A percentile compares a stretch with the other conserved stretches of the same genome.
phyloP scores from a whole-genome alignment of 2,113 vertebrate genomes.

The Gadus chalcogrammus region DNA sequence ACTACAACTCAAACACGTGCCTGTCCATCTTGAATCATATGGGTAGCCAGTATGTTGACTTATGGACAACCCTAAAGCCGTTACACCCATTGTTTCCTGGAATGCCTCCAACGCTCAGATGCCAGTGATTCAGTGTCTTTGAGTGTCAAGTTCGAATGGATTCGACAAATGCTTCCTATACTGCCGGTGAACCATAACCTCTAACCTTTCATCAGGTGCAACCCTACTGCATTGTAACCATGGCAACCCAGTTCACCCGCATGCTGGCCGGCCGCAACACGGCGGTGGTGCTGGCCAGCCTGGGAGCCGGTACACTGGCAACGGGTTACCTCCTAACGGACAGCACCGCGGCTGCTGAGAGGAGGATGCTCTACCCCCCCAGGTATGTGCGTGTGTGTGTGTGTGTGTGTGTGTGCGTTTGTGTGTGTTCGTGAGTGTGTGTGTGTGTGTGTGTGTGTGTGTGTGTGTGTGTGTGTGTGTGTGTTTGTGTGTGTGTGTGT shows the following conservation, averaged over 20 bases:
- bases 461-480: conserved; percentile 3
- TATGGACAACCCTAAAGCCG: no score
- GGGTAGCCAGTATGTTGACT: no score
- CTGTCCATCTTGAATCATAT: no score
- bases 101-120: no score
- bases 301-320: conserved; percentile 78
- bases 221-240: conserved; percentile 44
- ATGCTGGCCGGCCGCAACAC: conserved; percentile 79
- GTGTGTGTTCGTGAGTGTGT: background rate
- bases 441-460: conserved; percentile 9
- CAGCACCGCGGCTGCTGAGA: conserved; percentile 71
- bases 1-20: no score
- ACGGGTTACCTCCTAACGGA: conserved; percentile 79
- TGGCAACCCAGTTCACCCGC: conserved; percentile 83
- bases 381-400: conserved; percentile 66
- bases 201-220: conserved; percentile 29
- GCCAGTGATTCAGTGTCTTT: no score
- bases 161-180: no score
- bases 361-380: conserved; percentile 78
- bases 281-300: conserved; percentile 74
- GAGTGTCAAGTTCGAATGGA: no score
- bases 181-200: conserved; percentile 6
- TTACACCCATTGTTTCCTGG: no score
- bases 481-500: conserved; percentile 48
- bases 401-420: conserved; percentile 7